Conservation (phyloP, 2,113 vertebrate genomes). For the Antechinus flavipes region DNA sequence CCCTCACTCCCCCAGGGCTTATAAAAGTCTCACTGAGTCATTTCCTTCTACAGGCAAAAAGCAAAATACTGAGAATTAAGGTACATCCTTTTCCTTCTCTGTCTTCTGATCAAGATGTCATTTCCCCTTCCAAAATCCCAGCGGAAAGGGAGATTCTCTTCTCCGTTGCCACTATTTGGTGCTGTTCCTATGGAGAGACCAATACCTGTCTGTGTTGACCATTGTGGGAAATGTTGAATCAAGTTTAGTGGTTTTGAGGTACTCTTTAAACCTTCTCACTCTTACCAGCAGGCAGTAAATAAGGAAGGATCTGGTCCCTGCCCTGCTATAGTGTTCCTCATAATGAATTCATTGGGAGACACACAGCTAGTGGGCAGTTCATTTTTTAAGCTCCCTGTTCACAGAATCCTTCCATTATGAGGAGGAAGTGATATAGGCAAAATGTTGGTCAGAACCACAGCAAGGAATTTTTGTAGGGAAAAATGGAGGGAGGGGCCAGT, state of each 20-base stretch:
- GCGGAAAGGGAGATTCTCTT: not conserved
- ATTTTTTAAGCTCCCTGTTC: conserved; percentile 27
- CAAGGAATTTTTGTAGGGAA: conserved; percentile 1
- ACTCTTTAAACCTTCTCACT: not conserved
- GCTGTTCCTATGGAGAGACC: conserved; percentile 47
- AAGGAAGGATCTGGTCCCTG: not conserved
- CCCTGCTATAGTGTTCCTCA: not conserved
- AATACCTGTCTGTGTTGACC: not conserved
- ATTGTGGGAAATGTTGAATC: conserved; percentile 40
- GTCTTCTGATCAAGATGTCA: conserved; percentile 32
- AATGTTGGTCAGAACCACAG: not conserved
- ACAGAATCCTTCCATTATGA: not conserved
- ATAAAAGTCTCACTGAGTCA: conserved; percentile 40
- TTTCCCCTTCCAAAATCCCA: conserved; percentile 33
- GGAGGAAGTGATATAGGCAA: not conserved
- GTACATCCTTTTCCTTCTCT: not conserved
- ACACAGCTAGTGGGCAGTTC: conserved; percentile 8
- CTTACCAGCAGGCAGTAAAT: not conserved
- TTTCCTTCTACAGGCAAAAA: conserved; percentile 35
- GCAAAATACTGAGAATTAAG: not conserved
- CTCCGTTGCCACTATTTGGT: not conserved
- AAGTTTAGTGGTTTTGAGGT: conserved; percentile 33
- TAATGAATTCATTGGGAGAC: not conserved
- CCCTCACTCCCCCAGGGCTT: conserved; percentile 1
- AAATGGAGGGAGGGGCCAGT: not conserved